Conservation (phyloP, 2,797 vertebrate species). For the Menidia menidia region DNA sequence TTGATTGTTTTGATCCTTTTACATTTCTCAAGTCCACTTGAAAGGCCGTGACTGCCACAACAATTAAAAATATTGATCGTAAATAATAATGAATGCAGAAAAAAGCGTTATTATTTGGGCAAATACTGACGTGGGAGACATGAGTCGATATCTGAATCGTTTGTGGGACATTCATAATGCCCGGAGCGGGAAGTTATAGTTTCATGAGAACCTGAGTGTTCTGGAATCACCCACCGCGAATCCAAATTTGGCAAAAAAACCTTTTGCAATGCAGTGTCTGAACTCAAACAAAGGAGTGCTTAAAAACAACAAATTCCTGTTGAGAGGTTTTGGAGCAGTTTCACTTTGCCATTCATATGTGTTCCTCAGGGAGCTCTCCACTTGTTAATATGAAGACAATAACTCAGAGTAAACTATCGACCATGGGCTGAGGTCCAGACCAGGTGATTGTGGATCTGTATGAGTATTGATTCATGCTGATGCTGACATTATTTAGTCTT, state of each 20-base stretch:
- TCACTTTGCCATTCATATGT: constrained; percentile 79
- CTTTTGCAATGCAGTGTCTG: constrained; percentile 71
- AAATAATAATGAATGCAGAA: constrained; percentile 65
- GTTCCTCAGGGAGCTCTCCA: constrained; percentile 77
- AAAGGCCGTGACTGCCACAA: constrained; percentile 53
- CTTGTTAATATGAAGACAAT: constrained; percentile 82
- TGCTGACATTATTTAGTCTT: constrained; percentile 82
- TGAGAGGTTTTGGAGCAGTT: constrained; percentile 72
- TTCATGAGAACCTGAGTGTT: constrained; percentile 71
- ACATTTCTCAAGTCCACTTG: constrained; percentile 52
- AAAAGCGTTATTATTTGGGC: constrained; percentile 47
- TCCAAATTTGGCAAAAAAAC: constrained; percentile 77
- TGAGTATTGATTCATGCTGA: constrained; percentile 79
- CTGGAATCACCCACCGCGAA: constrained; percentile 75
- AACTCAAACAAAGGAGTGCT: constrained; percentile 72
- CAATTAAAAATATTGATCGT: constrained; percentile 70
- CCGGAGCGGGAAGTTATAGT: constrained; percentile 69
- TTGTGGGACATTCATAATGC: constrained; percentile 66
- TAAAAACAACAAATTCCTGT: constrained; percentile 77
- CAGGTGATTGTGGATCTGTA: constrained; percentile 78
- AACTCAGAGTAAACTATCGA: constrained; percentile 81
- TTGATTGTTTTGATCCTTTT: constrained; percentile 37
- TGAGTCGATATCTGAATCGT: constrained; percentile 69
- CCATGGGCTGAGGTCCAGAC: constrained; percentile 69
- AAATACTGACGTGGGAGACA: constrained; percentile 60